phyloP scores from a whole-genome alignment of 2,113 vertebrate genomes.

The Oceanites oceanicus region DNA sequence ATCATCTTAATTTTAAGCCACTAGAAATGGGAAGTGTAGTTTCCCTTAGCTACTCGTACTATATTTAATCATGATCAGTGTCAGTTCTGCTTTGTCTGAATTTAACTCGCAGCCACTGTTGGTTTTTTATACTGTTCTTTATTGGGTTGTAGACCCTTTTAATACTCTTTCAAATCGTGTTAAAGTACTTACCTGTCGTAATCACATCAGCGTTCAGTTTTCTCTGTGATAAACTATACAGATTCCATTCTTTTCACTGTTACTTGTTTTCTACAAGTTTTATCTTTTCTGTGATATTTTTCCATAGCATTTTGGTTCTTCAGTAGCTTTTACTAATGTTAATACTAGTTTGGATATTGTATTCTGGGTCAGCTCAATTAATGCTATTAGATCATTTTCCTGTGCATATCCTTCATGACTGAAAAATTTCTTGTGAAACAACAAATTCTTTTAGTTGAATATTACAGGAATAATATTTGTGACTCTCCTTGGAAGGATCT shows the following conservation, averaged over 20 bases:
- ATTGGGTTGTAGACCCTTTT: neutral
- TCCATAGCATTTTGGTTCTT: neutral
- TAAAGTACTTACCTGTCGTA: neutral
- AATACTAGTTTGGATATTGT: neutral
- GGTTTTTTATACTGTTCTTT: neutral
- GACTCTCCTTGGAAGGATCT: neutral
- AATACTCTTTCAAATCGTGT: neutral
- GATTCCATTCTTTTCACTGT: neutral
- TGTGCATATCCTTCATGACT: neutral
- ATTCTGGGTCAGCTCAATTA: neutral
- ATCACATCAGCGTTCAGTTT: neutral
- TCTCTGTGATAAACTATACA: neutral
- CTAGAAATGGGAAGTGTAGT: neutral
- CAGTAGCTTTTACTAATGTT: neutral
- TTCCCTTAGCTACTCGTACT: neutral
- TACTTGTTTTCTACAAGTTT: neutral
- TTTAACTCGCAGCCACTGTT: neutral
- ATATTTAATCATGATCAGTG: neutral
- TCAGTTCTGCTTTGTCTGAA: neutral
- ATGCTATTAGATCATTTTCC: neutral
- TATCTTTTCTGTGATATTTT: neutral
- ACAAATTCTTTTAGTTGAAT: neutral
- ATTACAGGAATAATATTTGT: neutral
- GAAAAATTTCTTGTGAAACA: neutral
- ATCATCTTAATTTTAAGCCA: neutral